Conservation (phyloP, 2,113 vertebrate species). For the Eira barbara region DNA sequence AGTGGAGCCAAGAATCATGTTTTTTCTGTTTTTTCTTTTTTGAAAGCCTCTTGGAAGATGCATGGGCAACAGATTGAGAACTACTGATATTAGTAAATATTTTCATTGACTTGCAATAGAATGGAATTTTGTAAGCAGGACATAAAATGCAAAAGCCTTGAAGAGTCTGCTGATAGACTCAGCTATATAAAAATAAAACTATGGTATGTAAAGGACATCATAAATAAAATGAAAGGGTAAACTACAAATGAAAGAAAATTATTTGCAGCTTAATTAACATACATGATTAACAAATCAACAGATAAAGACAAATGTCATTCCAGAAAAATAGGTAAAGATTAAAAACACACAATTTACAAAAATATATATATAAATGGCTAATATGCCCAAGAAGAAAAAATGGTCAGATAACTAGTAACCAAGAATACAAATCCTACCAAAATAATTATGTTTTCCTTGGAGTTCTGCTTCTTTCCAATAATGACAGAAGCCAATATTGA, state of each 20-base stretch:
- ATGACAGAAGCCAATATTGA: background rate
- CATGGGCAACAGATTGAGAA: background rate
- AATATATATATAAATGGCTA: background rate
- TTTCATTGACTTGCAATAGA: background rate
- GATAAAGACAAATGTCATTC: background rate
- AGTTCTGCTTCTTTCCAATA: slow-evolving; percentile 22
- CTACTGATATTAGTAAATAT: background rate
- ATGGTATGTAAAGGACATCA: background rate
- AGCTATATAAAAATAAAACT: background rate
- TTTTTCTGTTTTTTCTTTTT: background rate
- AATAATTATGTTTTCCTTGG: slow-evolving; percentile 10
- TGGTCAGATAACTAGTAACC: background rate
- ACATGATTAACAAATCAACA: background rate
- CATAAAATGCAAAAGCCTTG: background rate
- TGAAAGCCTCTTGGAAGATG: background rate
- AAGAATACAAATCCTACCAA: background rate
- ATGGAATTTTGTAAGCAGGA: slow-evolving; percentile 16
- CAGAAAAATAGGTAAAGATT: slow-evolving; percentile 25
- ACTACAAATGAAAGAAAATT: background rate
- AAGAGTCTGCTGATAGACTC: background rate
- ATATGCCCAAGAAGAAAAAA: background rate
- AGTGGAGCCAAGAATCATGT: background rate
- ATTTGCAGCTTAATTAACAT: slow-evolving; percentile 2
- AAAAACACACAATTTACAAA: slow-evolving; percentile 20
- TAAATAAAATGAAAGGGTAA: background rate